Evolutionary conservation across 2,888 invertebrate species (phyloP).

Genomic region (Apodemia duryi): DNA sequence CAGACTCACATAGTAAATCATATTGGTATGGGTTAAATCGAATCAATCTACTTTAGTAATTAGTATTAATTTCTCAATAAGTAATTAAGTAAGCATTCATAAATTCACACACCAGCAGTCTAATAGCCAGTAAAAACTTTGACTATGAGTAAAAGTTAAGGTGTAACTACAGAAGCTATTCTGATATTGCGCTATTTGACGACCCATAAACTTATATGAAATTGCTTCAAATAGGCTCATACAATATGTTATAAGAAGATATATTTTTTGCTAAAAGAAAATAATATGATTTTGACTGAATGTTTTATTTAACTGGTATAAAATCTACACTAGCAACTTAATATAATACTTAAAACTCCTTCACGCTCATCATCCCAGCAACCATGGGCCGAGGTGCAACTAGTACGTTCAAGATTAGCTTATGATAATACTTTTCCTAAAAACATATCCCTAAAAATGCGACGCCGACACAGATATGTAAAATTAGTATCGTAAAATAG

Average conservation of each 20-base stretch:
- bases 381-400: no score
- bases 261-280: slow-evolving; percentile 12
- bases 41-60: background rate
- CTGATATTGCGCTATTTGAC: slow-evolving; percentile 35
- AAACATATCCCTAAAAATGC: no score
- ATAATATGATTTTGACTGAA: no score
- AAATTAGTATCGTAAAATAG: no score
- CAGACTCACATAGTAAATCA: no score
- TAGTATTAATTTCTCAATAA: background rate
- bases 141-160: slow-evolving; percentile 16
- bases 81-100: slow-evolving; percentile 6
- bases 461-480: no score
- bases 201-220: slow-evolving; percentile 35
- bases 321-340: no score
- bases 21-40: background rate
- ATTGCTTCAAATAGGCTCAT: slow-evolving; percentile 32
- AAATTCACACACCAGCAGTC: slow-evolving; percentile 7
- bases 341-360: no score
- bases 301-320: no score
- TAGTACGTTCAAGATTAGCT: no score
- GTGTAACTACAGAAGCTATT: slow-evolving; percentile 24
- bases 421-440: no score
- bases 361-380: no score
- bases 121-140: slow-evolving; percentile 20
- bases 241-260: slow-evolving; percentile 29